Evolutionary conservation across 2,888 invertebrate species (phyloP).

Genomic region (Leptopilina myrica): DNA sequence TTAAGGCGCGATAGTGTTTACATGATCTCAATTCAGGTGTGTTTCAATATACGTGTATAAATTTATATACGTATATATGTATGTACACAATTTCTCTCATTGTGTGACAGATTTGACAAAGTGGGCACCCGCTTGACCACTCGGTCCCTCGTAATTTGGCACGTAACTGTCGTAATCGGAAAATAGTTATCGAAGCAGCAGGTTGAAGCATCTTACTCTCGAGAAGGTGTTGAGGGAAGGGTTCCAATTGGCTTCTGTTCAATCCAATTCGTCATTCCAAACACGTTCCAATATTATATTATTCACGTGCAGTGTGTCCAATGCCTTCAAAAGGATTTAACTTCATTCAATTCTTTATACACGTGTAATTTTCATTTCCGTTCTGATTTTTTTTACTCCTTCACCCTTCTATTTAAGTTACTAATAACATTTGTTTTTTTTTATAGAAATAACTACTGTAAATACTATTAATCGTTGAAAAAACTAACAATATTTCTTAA

Average conservation of each 20-base stretch:
- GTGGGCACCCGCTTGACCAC: constrained; percentile 29
- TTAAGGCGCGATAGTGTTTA: constrained; percentile 40
- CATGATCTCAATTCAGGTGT: constrained; percentile 36
- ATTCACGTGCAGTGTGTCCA: background rate
- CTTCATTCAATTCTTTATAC: background rate
- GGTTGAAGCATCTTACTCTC: constrained; percentile 25
- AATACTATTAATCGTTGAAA: no score
- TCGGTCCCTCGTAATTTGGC: constrained; percentile 29
- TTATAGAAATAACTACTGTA: no score
- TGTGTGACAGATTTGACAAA: constrained; percentile 38
- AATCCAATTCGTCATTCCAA: constrained; percentile 28
- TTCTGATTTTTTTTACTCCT: background rate
- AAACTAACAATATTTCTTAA: no score
- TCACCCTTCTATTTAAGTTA: no score
- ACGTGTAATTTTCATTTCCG: background rate
- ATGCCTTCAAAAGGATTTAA: background rate
- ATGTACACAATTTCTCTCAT: no score
- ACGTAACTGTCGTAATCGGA: constrained; percentile 36
- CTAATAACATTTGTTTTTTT: no score
- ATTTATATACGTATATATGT: no score
- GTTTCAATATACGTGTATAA: constrained; percentile 7
- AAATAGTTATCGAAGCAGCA: constrained; percentile 38
- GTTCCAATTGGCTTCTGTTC: constrained; percentile 37
- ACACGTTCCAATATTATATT: constrained; percentile 17
- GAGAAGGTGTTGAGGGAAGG: constrained; percentile 25